Base-by-base conservation (phyloP, 2,113 vertebrate species). In the Oryzias woworae region DNA sequence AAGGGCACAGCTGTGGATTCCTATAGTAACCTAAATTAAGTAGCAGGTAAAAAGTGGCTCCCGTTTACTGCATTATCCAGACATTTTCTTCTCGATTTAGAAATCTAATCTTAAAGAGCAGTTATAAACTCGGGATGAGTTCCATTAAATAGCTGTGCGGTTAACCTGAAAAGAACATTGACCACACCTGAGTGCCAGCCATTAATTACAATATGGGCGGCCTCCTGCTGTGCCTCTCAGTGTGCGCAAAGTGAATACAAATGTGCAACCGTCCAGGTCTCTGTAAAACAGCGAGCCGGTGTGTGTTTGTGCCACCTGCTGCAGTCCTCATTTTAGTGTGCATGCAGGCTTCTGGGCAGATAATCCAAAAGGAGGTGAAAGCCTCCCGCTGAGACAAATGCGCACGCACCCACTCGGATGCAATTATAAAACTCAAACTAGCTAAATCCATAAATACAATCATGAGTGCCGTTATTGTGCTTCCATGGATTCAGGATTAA, bases 191-290 rank as follows among this genome's bases (percentile, higher is more conserved):
- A 85, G 67, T 43, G 54, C 31, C 8, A 51, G 65, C 14, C 23
- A 53, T 58, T 70, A 68, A 78, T 77, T 72, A 67, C 69, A 74
- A 66, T 26, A 52, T 16, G 31, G 60, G 31, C 42, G 52, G 44
- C 69, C 51, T 58, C 66, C 75, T 80, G 76, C 73, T 72, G 83
- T 16, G 69, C 20, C 20, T 73, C 44, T 46, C 10, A 36, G 3
- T 53, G 68, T 55, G 61, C 66, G 46, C 41, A 48, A 44, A 26
- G 54, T 52, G 62, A 76, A 80, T 78, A 65, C 70, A 81, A 80
- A 80, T 66, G 49, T 48, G 62, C 42, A 62, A 52, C 54, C 63
- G 58, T 80, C 51, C 61, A 64, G 68, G 80, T 89, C 44, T 76
- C 24, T 8, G 62, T 26, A 62, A 28, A 50, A 55, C 55, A 23